Conservation (phyloP, 2,888 invertebrate genomes). For the Stenotaenia linearis region DNA sequence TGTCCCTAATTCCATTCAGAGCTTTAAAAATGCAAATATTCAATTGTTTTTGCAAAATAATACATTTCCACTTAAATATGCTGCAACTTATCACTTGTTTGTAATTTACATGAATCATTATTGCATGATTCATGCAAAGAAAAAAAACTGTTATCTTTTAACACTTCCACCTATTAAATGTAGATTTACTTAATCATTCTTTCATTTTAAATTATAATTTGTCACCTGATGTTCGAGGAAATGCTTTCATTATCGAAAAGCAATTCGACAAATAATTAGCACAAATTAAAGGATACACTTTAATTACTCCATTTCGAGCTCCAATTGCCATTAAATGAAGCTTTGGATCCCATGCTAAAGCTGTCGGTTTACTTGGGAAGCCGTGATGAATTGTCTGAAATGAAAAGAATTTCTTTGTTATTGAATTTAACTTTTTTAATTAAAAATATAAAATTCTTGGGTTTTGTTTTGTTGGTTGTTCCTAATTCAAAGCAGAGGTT, state of each 20-base stretch:
- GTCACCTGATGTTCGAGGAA: too few species aligned
- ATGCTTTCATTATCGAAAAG: neutral
- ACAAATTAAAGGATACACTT: slow-evolving; percentile 59
- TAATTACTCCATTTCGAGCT: slow-evolving; percentile 85
- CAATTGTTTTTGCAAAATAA: too few species aligned
- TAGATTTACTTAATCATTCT: too few species aligned
- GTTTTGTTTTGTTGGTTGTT: too few species aligned
- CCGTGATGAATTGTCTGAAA: slow-evolving; percentile 92
- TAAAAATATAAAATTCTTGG: slow-evolving; percentile 29
- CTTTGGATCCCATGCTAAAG: slow-evolving; percentile 85
- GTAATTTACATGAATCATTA: neutral
- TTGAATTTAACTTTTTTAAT: neutral
- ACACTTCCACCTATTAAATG: neutral
- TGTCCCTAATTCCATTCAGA: too few species aligned
- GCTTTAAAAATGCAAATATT: too few species aligned
- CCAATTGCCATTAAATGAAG: slow-evolving; percentile 84
- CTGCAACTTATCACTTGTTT: neutral
- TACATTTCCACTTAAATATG: neutral
- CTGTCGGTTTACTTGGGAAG: slow-evolving; percentile 92
- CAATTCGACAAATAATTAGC: neutral
- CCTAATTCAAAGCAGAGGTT: too few species aligned
- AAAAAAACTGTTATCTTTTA: neutral
- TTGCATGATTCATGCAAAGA: neutral
- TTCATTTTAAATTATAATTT: too few species aligned
- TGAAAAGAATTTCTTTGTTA: slow-evolving; percentile 35